Conservation (phyloP, 2,797 vertebrate species). For the Clamator glandarius region DNA sequence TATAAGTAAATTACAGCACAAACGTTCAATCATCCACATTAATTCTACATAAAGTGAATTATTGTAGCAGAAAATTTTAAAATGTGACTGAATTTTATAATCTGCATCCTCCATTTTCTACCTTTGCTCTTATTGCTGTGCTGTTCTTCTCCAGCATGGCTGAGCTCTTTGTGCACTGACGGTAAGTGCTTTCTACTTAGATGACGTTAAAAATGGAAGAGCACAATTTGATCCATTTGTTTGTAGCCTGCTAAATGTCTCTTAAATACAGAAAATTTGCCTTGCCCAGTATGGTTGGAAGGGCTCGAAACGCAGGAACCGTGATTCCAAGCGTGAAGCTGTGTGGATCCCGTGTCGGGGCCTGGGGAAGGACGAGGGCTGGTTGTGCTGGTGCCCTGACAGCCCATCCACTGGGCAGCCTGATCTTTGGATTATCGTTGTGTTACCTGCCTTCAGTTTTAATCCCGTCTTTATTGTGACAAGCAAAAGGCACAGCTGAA, state of each 20-base stretch:
- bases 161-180: not conserved
- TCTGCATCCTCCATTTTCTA: slow-evolving; percentile 70
- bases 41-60: slow-evolving; percentile 88
- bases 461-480: not conserved
- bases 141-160: slow-evolving; percentile 46
- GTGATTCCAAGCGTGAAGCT: not conserved
- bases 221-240: not conserved
- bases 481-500: not conserved
- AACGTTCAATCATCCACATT: slow-evolving; percentile 86
- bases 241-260: not conserved
- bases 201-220: slow-evolving; percentile 32
- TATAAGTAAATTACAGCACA: slow-evolving; percentile 87
- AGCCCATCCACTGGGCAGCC: rapidly evolving
- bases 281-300: not conserved
- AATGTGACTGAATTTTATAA: slow-evolving; percentile 87
- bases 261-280: not conserved
- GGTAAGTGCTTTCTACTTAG: not conserved
- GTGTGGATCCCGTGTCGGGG: not conserved
- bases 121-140: slow-evolving; percentile 46
- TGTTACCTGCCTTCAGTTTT: rapidly evolving
- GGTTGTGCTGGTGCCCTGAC: rapidly evolving
- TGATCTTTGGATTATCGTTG: rapidly evolving
- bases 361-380: rapidly evolving
- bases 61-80: slow-evolving; percentile 88
- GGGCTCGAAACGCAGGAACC: not conserved